These are phyloP conservation scores for Kryphioiulus occultus DNA, from an alignment of 2,888 invertebrate genomes.

Conservation along the genomic window DNA sequence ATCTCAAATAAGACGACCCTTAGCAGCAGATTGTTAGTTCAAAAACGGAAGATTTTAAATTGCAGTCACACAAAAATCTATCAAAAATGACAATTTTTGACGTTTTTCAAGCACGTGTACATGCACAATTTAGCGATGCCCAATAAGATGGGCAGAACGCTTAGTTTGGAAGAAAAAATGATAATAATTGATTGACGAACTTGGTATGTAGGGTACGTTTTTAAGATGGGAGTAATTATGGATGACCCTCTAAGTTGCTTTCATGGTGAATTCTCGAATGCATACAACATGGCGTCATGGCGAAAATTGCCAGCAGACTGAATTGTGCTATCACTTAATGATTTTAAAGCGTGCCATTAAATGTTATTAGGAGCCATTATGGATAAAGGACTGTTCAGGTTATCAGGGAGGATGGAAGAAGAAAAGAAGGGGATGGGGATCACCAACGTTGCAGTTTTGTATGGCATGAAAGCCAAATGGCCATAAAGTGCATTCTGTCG, in stretches of 20 bases:
- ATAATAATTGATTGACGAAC: too few relatives aligned
- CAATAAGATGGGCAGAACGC: too few relatives aligned
- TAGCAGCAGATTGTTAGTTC: too few relatives aligned
- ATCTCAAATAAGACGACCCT: too few relatives aligned
- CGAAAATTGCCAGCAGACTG: background rate
- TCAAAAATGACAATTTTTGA: too few relatives aligned
- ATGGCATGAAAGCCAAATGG: background rate
- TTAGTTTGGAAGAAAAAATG: too few relatives aligned
- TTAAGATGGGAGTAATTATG: too few relatives aligned
- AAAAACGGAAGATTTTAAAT: too few relatives aligned
- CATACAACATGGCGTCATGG: background rate
- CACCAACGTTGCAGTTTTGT: conserved; percentile 25
- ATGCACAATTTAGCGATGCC: too few relatives aligned
- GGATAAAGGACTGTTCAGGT: conserved; percentile 20
- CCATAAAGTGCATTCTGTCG: conserved; percentile 35
- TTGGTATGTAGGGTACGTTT: too few relatives aligned
- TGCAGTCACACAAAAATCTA: too few relatives aligned
- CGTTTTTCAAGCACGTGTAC: too few relatives aligned
- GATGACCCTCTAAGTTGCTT: background rate
- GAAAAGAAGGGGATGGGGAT: background rate
- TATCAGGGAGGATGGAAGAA: background rate
- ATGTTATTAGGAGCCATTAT: conserved; percentile 35
- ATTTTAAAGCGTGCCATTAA: conserved; percentile 28
- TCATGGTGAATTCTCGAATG: background rate
- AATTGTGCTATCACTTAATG: conserved; percentile 26